phyloP scores from a whole-genome alignment of 2,888 invertebrate species.

The Cecidostiba fungosa region DNA sequence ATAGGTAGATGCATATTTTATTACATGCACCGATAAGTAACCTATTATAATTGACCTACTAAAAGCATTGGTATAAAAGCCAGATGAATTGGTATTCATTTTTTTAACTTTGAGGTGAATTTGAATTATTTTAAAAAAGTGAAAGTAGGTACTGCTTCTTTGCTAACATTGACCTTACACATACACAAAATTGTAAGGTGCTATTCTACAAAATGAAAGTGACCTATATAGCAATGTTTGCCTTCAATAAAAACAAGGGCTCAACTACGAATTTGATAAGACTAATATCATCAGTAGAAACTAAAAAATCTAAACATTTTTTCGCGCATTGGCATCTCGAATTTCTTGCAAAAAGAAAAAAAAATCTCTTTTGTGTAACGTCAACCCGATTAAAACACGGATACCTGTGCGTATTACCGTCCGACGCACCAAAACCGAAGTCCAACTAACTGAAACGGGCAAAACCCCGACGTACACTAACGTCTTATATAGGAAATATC shows the following conservation, averaged over 20 bases:
- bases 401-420: not conserved
- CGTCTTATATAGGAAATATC: slow-evolving; percentile 6
- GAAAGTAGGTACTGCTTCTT: not conserved
- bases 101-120: not conserved
- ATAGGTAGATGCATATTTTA: too few relatives aligned
- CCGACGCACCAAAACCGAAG: not conserved
- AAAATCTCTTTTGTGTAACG: not conserved
- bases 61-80: not conserved
- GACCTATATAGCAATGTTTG: not conserved
- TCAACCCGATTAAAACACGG: not conserved
- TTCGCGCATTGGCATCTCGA: not conserved
- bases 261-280: not conserved
- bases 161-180: not conserved
- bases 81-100: not conserved
- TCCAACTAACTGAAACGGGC: not conserved
- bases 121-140: not conserved
- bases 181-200: slow-evolving; percentile 3
- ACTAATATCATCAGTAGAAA: not conserved
- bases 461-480: not conserved
- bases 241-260: not conserved
- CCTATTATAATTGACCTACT: not conserved
- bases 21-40: not conserved
- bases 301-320: not conserved
- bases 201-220: not conserved
- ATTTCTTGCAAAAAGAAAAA: not conserved